Base-by-base conservation (phyloP, 2,113 vertebrate species). In the Thalassoma bifasciatum region DNA sequence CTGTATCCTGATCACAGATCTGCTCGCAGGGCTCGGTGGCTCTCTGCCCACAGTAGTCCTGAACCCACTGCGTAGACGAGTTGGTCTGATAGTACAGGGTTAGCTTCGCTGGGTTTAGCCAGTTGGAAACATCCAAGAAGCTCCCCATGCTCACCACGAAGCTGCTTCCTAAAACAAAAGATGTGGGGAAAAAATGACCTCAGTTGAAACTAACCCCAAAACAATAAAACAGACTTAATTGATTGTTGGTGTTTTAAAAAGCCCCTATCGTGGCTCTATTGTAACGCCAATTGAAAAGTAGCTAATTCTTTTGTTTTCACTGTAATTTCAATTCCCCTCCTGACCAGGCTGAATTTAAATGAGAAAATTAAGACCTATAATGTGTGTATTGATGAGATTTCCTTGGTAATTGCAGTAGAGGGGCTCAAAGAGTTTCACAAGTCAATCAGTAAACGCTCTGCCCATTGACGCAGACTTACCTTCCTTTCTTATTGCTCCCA, bases 141-240 rank as follows among this genome's bases (percentile, higher is more conserved):
- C 97, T 98, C 50, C 97, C 98, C 90, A 96, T 96, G 0, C 96
- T 97, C 83, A 99, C 96, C 66, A 99, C 98, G 12, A 99, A 99
- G 91, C 97, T 99, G 92, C 98, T 99, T 50, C 98, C 98, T 99
- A 83, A 67, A 30, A 66, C 75, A 10, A 21, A 47, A 77, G 36
- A 61, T 8, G 62, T 4, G 57, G 12, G 17, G 62, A 8, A 60
- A 46, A 46, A 19, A 46, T 46, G 5, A 1, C 14, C 17, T 19
- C 17, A 17, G 6, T 76, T 88, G 83, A 44, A 21, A n/a, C 46
- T 19, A 23, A 34, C 12, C 9, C 51, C 1, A 23, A 0, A 13
- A 1, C 49, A 23, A 22, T 44, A 67, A 11, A 59, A 44, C 59
- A 42, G n/a, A n/a, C 19, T 12, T 12, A 24, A 10, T n/a, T 14